Base-by-base conservation (phyloP, 2,888 invertebrate genomes). In the Iphiclides podalirius region DNA sequence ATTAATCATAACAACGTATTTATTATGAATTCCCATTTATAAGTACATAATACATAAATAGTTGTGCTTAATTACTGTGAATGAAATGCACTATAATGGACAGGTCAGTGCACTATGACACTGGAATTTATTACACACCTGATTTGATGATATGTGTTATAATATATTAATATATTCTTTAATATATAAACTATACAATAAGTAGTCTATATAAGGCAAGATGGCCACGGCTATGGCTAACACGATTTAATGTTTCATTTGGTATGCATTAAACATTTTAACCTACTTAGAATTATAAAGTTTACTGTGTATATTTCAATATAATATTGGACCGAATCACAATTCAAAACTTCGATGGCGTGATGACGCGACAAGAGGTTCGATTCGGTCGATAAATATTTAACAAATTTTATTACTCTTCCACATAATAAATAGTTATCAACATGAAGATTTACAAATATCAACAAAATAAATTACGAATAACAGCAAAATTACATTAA, bases 381-480 rank as follows among this genome's bases (percentile, higher is more conserved):
- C 67, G 79, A 75, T 76, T 74, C 83, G 76, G 77, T 72, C 72
- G 59, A 67, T 78, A 82, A 82, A 85, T 82, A 85, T 82, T 85
- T 67, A 87, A 88, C 87, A 87, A 86, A 81, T 86, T 83, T 75
- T 72, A 74, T 77, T 75, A 69, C 70, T 81, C 75, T 80, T 80
- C 79, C 79, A 78, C 79, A 81, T 84, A 86, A 87, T 88, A 88
- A 87, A 88, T 88, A 88, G 83, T 84, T 86, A 85, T 86, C 75
- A 88, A 88, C 88, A 85, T 85, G 85, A 83, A 85, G 86, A 85
- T 86, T 87, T 88, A 88, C 81, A 87, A 88, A 85, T 87, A 88
- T 87, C 86, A 88, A 88, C 88, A 88, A 87, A 88, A 88, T 88
- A 88, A 88, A 87, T 88, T 88, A 88, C 84, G 83, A 84, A 88